These are phyloP conservation scores for Mactra quadrangularis DNA, from an alignment of 1,140 invertebrate species.

Conservation along the genomic window DNA sequence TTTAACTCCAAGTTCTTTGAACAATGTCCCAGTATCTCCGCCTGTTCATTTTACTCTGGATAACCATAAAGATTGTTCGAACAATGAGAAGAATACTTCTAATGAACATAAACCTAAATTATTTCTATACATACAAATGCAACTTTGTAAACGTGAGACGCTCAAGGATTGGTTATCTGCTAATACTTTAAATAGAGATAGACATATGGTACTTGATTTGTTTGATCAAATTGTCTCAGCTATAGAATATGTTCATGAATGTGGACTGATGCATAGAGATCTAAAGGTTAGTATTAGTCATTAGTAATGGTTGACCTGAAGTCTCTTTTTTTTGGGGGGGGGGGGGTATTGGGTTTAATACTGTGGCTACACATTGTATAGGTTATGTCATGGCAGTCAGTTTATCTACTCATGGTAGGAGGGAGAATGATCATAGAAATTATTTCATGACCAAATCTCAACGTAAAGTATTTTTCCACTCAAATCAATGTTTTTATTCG, in stretches of 20 bases:
- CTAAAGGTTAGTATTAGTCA: conserved; percentile 91
- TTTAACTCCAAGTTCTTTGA: conserved; percentile 9
- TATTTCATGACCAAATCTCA: too few species aligned
- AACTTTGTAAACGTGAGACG: conserved; percentile 94
- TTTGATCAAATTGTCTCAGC: conserved; percentile 97
- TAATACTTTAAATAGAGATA: conserved; percentile 82
- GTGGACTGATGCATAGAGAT: conserved; percentile 96
- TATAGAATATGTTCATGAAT: conserved; percentile 96
- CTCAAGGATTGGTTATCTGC: conserved; percentile 93
- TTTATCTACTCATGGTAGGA: too few species aligned
- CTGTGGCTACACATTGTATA: too few species aligned
- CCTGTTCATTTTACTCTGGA: conserved; percentile 14
- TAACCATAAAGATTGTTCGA: conserved; percentile 2
- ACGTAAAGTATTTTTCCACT: too few species aligned
- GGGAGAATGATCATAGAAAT: too few species aligned
- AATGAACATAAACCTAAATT: conserved; percentile 81
- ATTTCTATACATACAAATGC: conserved; percentile 99
- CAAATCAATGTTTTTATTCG: too few species aligned
- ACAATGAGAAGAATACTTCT: not conserved
- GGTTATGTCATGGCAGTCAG: too few species aligned
- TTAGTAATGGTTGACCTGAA: too few species aligned
- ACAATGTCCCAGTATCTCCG: not conserved
- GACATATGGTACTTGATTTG: conserved; percentile 87
- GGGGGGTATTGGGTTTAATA: too few species aligned
- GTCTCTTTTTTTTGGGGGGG: too few species aligned